A percentile compares a stretch with the other conserved stretches of the same genome.
Conservation (phyloP, 23 tunicate species). For the Trididemnum clinides region DNA sequence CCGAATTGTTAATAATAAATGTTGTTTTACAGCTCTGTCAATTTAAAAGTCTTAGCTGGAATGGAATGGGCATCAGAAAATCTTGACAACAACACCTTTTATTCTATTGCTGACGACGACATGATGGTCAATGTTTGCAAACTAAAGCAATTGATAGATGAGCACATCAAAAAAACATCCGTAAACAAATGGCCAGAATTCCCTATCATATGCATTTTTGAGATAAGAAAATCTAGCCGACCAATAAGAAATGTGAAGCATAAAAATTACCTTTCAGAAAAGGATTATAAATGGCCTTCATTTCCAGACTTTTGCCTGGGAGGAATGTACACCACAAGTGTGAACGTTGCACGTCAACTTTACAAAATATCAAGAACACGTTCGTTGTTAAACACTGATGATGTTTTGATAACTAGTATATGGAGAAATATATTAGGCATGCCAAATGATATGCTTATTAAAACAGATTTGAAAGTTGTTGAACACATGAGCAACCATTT, state of each 20-base stretch:
- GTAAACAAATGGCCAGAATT: conserved; percentile 21
- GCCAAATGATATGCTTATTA: conserved; percentile 19
- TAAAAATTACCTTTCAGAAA: conserved; percentile 21
- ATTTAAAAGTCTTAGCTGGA: conserved; percentile 5
- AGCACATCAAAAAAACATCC: neutral
- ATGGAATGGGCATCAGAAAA: conserved; percentile 36
- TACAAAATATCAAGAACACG: conserved; percentile 1
- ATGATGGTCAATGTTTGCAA: conserved; percentile 1
- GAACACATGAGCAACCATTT: no score
- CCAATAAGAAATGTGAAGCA: neutral
- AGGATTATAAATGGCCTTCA: neutral
- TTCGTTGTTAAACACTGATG: conserved; percentile 28
- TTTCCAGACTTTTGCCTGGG: conserved; percentile 66
- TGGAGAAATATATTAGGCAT: conserved; percentile 9
- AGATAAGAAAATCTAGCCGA: neutral
- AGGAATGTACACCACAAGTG: conserved; percentile 57
- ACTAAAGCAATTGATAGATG: neutral
- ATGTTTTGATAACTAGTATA: conserved; percentile 57
- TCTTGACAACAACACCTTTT: neutral
- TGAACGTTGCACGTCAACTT: neutral
- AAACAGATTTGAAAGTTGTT: neutral
- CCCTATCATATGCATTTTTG: conserved; percentile 16
- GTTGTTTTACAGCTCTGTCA: neutral
- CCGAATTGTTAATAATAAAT: neutral
- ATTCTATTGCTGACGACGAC: conserved; percentile 16